Base-by-base conservation (phyloP, 2,113 vertebrate species). In the Osmerus eperlanus region DNA sequence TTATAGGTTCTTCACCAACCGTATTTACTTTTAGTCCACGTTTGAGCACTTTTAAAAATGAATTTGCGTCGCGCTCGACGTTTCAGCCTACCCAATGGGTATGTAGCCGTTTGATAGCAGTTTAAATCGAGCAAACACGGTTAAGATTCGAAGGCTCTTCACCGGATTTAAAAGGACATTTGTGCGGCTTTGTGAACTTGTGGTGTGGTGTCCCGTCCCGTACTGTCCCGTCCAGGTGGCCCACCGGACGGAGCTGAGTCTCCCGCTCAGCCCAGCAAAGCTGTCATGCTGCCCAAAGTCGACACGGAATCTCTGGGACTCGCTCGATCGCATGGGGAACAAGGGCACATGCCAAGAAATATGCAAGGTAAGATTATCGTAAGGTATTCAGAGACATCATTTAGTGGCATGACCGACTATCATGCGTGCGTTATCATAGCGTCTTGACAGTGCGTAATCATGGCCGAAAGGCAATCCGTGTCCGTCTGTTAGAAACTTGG, bases 261-360 rank as follows among this genome's bases (percentile, higher is more conserved):
- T 87, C 85, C 83, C 84, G 79, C 80, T 90, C 90, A 85, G 87
- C 86, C 91, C 85, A 87, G 93, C 89, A 78, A 92, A 90, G 95
- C 93, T 91, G 97, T 91, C 95, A 99, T 98, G 97, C 95, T 98
- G 88, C 97, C 97, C 84, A 98, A 98, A 96, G 94, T 94, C 93
- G 96, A 98, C 90, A 94, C 95, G 84, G 97, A 98, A 91, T 94
- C 95, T 78, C 87, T 95, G 83, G 96, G 95, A 94, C 93, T 96
- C 88, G 88, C 93, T 89, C 94, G 96, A 84, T 94, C 96, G 94
- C 95, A 97, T 95, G 97, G 96, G 86, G 97, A 96, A 89, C 96
- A 95, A 83, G 93, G 96, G 79, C 97, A 94, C 90, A 95, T 96
- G 96, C 94, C 95, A 87, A 94, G 94, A 89, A 96, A 93, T 88